Evolutionary conservation across 2,113 vertebrate genomes (phyloP).

Genomic region (Sebastes fasciatus): DNA sequence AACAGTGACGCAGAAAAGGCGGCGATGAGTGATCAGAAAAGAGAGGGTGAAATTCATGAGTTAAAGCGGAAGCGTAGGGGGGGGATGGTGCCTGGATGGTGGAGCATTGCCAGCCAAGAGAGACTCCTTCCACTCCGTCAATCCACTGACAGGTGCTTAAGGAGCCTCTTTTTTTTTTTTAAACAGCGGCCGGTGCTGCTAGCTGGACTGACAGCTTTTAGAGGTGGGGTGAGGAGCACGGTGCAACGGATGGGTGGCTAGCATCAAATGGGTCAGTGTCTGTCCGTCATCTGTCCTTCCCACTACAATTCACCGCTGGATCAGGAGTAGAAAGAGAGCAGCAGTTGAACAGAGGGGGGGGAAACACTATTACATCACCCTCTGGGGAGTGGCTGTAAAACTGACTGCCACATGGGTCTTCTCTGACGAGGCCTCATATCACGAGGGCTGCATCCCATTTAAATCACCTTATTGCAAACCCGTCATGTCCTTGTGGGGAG

Average conservation of each 20-base stretch:
- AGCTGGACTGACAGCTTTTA: conserved; percentile 67
- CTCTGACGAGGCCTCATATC: conserved; percentile 33
- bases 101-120: conserved; percentile 42
- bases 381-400: conserved; percentile 50
- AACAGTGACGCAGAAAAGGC: conserved; percentile 15
- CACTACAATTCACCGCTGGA: conserved; percentile 46
- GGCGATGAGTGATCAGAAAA: conserved; percentile 1
- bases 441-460: conserved; percentile 15
- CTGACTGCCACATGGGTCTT: conserved; percentile 52
- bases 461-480: conserved; percentile 25
- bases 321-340: conserved; percentile 8
- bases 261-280: conserved; percentile 56
- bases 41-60: conserved; percentile 30
- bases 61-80: conserved; percentile 18
- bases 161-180: conserved; percentile 17
- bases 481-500: conserved; percentile 9
- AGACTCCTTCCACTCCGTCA: conserved; percentile 71
- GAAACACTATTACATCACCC: conserved; percentile 42
- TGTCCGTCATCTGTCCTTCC: conserved; percentile 56
- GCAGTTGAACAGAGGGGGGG: conserved; percentile 9
- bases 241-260: conserved; percentile 37
- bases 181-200: conserved; percentile 49
- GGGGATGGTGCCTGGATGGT: conserved; percentile 2
- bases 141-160: conserved; percentile 73
- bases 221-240: conserved; percentile 39